phyloP scores from a whole-genome alignment of 2,797 vertebrate genomes.

The Kryptopterus vitreolus region DNA sequence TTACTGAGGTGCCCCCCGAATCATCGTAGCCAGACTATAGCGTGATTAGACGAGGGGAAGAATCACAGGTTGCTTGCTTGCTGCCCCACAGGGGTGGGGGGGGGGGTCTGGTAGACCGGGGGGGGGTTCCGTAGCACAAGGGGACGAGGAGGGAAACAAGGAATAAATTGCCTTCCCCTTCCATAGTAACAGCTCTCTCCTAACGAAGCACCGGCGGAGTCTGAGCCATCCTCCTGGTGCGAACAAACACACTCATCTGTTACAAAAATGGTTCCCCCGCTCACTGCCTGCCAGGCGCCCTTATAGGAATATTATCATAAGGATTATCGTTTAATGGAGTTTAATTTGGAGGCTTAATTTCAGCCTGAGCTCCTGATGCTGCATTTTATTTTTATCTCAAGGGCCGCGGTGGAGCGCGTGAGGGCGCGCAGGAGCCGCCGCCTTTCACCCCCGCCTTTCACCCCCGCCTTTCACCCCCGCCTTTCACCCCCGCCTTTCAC shows the following conservation, averaged over 20 bases:
- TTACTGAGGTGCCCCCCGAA: constrained; percentile 41
- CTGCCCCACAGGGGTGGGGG: constrained; percentile 37
- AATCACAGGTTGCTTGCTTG: constrained; percentile 35
- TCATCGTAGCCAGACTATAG: constrained; percentile 32
- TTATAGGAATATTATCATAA: constrained; percentile 55
- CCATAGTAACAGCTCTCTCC: constrained; percentile 66
- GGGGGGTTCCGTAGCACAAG: constrained; percentile 46
- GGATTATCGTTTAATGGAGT: constrained; percentile 60
- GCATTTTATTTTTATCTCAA: not conserved
- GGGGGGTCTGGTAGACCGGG: too few species aligned
- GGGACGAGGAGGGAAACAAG: constrained; percentile 50
- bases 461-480: too few species aligned
- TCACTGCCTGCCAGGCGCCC: constrained; percentile 50
- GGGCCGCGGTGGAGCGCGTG: too few species aligned
- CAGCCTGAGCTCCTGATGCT: constrained; percentile 44
- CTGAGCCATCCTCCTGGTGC: constrained; percentile 59
- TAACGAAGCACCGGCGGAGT: constrained; percentile 63
- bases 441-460: not conserved
- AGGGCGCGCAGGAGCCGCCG: too few species aligned
- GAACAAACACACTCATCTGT: constrained; percentile 68
- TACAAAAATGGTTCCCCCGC: constrained; percentile 64
- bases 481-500: not conserved
- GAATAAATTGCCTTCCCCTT: constrained; percentile 65
- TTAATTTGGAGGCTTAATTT: constrained; percentile 51
- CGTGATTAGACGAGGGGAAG: constrained; percentile 46